A percentile compares a stretch with the other conserved stretches of the same genome.
Evolutionary conservation across 2,113 vertebrate species (phyloP).

Genomic region (Pelmatolapia mariae): DNA sequence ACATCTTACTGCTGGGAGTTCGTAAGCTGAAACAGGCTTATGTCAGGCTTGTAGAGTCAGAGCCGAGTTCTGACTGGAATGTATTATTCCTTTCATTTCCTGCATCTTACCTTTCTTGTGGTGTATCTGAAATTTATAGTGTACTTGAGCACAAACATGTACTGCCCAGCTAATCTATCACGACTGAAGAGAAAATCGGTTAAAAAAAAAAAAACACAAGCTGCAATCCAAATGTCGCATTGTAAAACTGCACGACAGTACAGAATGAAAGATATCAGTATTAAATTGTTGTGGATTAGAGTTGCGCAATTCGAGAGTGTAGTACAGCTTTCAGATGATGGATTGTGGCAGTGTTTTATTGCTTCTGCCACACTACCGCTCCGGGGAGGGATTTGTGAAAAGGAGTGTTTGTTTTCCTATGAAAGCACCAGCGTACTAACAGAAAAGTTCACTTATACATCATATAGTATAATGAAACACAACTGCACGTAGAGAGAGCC

Average conservation of each 20-base stretch:
- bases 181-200: not conserved
- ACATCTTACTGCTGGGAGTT: not conserved
- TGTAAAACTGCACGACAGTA: not conserved
- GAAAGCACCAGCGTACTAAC: not conserved
- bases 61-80: not conserved
- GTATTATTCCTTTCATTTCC: conserved; percentile 21
- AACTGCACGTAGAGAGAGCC: not conserved
- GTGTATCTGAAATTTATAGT: not conserved
- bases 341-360: not conserved
- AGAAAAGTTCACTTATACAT: not conserved
- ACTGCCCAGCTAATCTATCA: not conserved
- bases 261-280: not conserved
- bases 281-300: not conserved
- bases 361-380: not conserved
- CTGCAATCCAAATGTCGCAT: not conserved
- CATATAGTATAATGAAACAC: not conserved
- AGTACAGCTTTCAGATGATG: not conserved
- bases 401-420: not conserved
- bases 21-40: not conserved
- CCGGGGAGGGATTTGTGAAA: not conserved
- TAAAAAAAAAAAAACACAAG: not conserved
- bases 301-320: not conserved
- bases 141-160: not conserved
- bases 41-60: not conserved
- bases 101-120: not conserved